Conservation (phyloP, 2,888 invertebrate genomes). For the Acanthoscelides obtectus region DNA sequence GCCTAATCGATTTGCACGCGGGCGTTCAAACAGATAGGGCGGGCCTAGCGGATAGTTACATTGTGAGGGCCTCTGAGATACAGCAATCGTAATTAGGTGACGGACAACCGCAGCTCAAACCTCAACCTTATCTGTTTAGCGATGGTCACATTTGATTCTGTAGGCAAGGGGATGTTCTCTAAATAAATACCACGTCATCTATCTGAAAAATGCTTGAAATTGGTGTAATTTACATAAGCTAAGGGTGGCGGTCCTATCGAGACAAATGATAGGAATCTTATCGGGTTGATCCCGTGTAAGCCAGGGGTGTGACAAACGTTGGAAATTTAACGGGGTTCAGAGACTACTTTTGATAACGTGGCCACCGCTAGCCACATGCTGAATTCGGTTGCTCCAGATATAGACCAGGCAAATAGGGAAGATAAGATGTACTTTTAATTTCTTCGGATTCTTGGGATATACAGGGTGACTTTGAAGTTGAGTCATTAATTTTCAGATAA, state of each 20-base stretch:
- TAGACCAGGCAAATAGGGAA: too few relatives aligned
- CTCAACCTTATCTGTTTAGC: neutral
- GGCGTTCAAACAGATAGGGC: too few relatives aligned
- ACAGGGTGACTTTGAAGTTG: too few relatives aligned
- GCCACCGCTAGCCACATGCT: neutral
- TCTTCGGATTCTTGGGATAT: too few relatives aligned
- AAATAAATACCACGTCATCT: neutral
- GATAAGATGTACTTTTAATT: constrained; percentile 38
- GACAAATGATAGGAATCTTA: neutral
- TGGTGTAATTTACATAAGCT: neutral
- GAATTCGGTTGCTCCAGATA: constrained; percentile 30
- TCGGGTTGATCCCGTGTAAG: neutral
- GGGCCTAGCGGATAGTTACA: too few relatives aligned
- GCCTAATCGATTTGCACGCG: too few relatives aligned
- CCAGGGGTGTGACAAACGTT: constrained; percentile 9
- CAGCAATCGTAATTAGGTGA: neutral
- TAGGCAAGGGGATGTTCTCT: neutral
- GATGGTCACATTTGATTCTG: neutral
- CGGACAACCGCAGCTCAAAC: neutral
- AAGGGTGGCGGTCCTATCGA: neutral
- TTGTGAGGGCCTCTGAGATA: neutral
- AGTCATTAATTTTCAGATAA: too few relatives aligned
- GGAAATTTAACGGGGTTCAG: constrained; percentile 13
- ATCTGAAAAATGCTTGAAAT: neutral
- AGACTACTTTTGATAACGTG: neutral